Evolutionary conservation across 2,888 invertebrate genomes (phyloP).

Genomic region (Tinea pellionella): DNA sequence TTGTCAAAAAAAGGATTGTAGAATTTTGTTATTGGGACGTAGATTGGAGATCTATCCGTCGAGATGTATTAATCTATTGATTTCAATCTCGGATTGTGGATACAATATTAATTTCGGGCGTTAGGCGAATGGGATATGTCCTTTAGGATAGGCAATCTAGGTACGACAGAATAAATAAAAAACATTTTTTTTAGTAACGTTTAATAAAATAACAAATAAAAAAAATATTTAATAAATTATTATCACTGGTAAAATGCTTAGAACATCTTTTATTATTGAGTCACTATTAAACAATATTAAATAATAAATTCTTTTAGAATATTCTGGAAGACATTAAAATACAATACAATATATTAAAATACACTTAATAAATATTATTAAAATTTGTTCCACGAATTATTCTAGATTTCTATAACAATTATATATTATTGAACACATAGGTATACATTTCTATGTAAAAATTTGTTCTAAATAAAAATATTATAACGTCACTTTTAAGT

Average conservation of each 20-base stretch:
- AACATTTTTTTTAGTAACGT: slow-evolving; percentile 13
- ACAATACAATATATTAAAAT: neutral
- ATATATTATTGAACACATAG: neutral
- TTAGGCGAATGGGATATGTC: too few species aligned
- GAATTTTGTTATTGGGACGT: too few species aligned
- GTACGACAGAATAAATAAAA: too few species aligned
- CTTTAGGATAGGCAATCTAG: too few species aligned
- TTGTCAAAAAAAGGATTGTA: too few species aligned
- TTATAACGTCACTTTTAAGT: too few species aligned
- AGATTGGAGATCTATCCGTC: too few species aligned
- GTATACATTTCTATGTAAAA: neutral
- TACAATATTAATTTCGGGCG: too few species aligned
- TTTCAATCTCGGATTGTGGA: too few species aligned
- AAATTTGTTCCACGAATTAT: neutral
- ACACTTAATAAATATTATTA: neutral
- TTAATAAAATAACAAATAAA: slow-evolving; percentile 19
- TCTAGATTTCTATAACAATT: neutral
- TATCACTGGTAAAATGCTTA: slow-evolving; percentile 19
- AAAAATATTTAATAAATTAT: slow-evolving; percentile 18
- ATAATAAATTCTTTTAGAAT: slow-evolving; percentile 18
- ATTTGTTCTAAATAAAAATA: neutral
- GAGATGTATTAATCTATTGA: too few species aligned
- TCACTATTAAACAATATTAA: slow-evolving; percentile 4
- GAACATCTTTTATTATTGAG: too few species aligned
- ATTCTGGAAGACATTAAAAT: neutral